phyloP scores from a whole-genome alignment of 2,888 invertebrate species.

The Agonopterix arenella region DNA sequence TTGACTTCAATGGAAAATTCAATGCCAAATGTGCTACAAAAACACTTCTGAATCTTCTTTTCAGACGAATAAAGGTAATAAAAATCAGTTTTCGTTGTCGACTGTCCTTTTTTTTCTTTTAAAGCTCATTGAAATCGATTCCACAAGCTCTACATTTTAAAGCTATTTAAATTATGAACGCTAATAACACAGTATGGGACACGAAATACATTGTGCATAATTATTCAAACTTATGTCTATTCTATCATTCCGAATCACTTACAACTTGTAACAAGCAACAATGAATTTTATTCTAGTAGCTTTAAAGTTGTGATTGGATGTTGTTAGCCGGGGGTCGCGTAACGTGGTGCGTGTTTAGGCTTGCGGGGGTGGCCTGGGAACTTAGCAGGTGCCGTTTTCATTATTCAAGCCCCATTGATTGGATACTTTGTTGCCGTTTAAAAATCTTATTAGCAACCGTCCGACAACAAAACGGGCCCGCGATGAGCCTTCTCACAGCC shows the following conservation, averaged over 20 bases:
- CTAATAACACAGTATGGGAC: conserved; percentile 35
- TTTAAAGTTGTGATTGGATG: conserved; percentile 38
- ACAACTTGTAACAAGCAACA: conserved; percentile 20
- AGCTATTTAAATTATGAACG: no score
- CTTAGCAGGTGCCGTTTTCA: conserved; percentile 71
- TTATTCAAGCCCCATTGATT: conserved; percentile 76
- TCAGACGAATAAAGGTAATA: no score
- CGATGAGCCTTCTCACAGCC: conserved; percentile 42
- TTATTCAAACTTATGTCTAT: conserved; percentile 62
- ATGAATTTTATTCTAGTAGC: conserved; percentile 26
- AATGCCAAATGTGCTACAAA: no score
- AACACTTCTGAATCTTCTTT: no score
- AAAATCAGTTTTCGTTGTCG: no score
- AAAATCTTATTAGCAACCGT: conserved; percentile 74
- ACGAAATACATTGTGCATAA: conserved; percentile 61
- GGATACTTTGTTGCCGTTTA: conserved; percentile 76
- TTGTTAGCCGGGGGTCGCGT: conserved; percentile 26
- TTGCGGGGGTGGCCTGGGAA: conserved; percentile 62
- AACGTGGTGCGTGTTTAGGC: conserved; percentile 61
- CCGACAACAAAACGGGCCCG: conserved; percentile 54
- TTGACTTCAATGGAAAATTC: no score
- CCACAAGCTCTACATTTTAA: no score
- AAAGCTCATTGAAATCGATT: no score
- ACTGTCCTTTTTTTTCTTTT: no score
- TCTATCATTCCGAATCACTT: conserved; percentile 18